Conservation (phyloP, 2,113 vertebrate genomes). For the Hemibagrus wyckioides region DNA sequence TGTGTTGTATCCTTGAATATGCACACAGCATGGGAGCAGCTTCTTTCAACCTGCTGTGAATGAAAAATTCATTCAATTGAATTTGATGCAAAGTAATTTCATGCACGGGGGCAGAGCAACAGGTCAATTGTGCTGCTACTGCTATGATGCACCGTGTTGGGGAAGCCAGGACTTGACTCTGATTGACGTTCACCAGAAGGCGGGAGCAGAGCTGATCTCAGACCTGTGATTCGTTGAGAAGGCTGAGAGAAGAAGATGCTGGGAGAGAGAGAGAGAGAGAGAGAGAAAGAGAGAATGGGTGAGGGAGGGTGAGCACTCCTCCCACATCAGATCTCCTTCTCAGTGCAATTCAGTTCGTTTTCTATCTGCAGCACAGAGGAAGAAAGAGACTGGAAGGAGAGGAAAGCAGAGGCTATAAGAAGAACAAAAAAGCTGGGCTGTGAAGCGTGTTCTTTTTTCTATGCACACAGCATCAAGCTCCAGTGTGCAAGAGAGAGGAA, state of each 20-base stretch:
- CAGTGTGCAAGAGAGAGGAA: not conserved
- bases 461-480: not conserved
- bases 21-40: not conserved
- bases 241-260: slow-evolving; percentile 68
- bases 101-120: slow-evolving; percentile 7
- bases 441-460: not conserved
- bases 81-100: slow-evolving; percentile 11
- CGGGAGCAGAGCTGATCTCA: slow-evolving; percentile 25
- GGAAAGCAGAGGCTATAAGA: slow-evolving; percentile 26
- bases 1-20: not conserved
- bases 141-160: not conserved
- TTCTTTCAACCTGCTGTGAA: not conserved
- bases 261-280: slow-evolving; percentile 63
- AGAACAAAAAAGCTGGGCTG: slow-evolving; percentile 11
- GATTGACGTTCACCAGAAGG: slow-evolving; percentile 60
- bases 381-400: slow-evolving; percentile 33
- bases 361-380: slow-evolving; percentile 43
- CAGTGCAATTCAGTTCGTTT: slow-evolving; percentile 43
- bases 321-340: slow-evolving; percentile 48
- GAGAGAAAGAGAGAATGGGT: slow-evolving; percentile 57
- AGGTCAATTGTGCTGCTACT: slow-evolving; percentile 23
- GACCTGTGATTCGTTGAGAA: slow-evolving; percentile 61
- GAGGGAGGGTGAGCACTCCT: slow-evolving; percentile 53
- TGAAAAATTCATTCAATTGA: not conserved
- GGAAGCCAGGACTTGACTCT: slow-evolving; percentile 22